A percentile compares a stretch with the other conserved stretches of the same genome.
These are phyloP conservation scores for Holacanthus passer DNA, from an alignment of 2,113 vertebrate genomes.

Conservation along the genomic window DNA sequence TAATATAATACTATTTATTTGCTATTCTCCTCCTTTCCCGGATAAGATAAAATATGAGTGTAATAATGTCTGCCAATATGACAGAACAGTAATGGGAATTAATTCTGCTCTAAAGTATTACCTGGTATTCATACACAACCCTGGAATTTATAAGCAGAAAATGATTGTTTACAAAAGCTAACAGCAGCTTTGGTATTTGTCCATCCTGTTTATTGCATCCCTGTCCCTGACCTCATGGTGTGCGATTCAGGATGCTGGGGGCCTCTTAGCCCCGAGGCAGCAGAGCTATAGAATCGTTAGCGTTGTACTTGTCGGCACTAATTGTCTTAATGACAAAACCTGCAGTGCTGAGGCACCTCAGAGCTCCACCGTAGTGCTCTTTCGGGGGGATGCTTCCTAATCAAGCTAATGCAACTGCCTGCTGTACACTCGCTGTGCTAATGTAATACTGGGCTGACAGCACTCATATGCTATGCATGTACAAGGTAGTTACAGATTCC, in stretches of 20 bases:
- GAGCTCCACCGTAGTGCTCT: conserved; percentile 20
- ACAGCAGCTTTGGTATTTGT: conserved; percentile 13
- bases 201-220: conserved; percentile 12
- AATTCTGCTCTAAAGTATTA: neutral
- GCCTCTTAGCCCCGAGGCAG: conserved; percentile 53
- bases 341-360: conserved; percentile 54
- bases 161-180: conserved; percentile 1
- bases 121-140: conserved; percentile 1
- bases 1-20: neutral
- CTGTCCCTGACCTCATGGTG: conserved; percentile 1
- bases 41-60: neutral
- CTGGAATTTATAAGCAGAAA: neutral
- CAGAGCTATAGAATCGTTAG: conserved; percentile 60
- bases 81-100: conserved; percentile 2
- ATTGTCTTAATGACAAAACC: conserved; percentile 80
- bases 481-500: neutral
- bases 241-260: conserved; percentile 36
- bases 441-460: neutral
- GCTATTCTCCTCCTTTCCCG: neutral
- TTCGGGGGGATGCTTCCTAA: conserved; percentile 42
- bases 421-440: conserved; percentile 49
- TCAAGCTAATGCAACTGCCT: conserved; percentile 59
- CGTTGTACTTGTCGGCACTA: conserved; percentile 68
- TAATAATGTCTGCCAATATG: neutral
- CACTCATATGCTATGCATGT: neutral